These are phyloP conservation scores for Meriones psammophilus DNA, from an alignment of 2,797 vertebrate genomes.

Conservation along the genomic window DNA sequence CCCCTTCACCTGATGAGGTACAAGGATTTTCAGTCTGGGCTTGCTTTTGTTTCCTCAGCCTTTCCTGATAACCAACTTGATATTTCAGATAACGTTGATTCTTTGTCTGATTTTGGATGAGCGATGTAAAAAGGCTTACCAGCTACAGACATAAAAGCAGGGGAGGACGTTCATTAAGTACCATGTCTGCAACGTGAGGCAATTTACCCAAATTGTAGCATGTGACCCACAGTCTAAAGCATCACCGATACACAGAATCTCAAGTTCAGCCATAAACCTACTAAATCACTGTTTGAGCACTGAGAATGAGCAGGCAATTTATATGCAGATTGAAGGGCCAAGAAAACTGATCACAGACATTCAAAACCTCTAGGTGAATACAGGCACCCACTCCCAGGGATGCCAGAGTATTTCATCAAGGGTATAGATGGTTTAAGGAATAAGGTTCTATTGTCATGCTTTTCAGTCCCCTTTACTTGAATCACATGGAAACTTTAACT, in stretches of 20 bases:
- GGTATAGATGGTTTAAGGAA: neutral
- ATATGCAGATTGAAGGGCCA: neutral
- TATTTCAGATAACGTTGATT: slow-evolving; percentile 3
- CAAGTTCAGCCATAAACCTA: neutral
- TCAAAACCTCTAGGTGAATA: neutral
- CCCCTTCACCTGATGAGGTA: neutral
- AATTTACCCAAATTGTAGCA: neutral
- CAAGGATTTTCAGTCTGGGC: neutral
- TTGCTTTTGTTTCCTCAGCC: neutral
- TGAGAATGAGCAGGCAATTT: neutral
- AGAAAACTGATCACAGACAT: neutral
- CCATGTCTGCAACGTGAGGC: neutral
- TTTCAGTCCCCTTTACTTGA: neutral
- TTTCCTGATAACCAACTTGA: neutral
- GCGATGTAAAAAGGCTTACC: neutral
- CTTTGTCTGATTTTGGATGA: slow-evolving; percentile 28
- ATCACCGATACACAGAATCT: slow-evolving; percentile 30
- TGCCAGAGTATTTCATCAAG: neutral
- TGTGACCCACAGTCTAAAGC: neutral
- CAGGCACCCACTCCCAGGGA: neutral
- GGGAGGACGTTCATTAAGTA: neutral
- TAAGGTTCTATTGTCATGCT: neutral
- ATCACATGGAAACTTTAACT: neutral
- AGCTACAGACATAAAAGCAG: slow-evolving; percentile 63
- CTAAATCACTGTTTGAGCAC: slow-evolving; percentile 2